Evolutionary conservation across 2,113 vertebrate species (phyloP).

Genomic region (Oostethus manadensis): DNA sequence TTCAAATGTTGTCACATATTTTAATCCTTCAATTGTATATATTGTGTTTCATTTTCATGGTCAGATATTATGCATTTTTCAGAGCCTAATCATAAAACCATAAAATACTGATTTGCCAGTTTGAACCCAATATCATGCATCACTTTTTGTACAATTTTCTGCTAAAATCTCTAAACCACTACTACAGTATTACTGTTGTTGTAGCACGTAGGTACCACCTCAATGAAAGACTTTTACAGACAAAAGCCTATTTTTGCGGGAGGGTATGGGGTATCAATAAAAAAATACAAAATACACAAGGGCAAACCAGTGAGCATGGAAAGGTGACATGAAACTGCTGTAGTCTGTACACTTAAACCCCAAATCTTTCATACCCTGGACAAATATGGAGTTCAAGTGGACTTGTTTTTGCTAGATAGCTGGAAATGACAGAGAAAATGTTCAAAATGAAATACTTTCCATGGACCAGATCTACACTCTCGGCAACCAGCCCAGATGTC

Average conservation of each 20-base stretch:
- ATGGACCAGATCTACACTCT: too few species aligned
- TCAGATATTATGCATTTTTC: too few species aligned
- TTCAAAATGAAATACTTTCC: too few species aligned
- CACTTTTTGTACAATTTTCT: background rate
- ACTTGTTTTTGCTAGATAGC: too few species aligned
- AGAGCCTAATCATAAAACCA: too few species aligned
- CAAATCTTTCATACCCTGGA: background rate
- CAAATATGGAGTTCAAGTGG: background rate
- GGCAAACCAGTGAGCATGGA: conserved; percentile 39
- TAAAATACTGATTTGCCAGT: background rate
- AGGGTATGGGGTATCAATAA: conserved; percentile 22
- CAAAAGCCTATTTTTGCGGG: conserved; percentile 30
- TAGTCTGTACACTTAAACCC: background rate
- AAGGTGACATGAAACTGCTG: conserved; percentile 9
- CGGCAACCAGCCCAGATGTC: too few species aligned
- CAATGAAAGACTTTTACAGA: conserved; percentile 32
- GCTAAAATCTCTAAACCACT: conserved; percentile 7
- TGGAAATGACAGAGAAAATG: too few species aligned
- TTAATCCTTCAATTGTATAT: too few species aligned
- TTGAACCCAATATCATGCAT: background rate
- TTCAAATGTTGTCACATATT: too few species aligned
- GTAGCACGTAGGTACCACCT: conserved; percentile 10
- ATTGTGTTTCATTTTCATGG: too few species aligned
- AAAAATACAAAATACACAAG: conserved; percentile 33
- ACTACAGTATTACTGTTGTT: conserved; percentile 35